Percentiles rank a stretch among this genome's conserved stretches.
Conservation (phyloP, 2,113 vertebrate genomes). For the Mormoops blainvillei region DNA sequence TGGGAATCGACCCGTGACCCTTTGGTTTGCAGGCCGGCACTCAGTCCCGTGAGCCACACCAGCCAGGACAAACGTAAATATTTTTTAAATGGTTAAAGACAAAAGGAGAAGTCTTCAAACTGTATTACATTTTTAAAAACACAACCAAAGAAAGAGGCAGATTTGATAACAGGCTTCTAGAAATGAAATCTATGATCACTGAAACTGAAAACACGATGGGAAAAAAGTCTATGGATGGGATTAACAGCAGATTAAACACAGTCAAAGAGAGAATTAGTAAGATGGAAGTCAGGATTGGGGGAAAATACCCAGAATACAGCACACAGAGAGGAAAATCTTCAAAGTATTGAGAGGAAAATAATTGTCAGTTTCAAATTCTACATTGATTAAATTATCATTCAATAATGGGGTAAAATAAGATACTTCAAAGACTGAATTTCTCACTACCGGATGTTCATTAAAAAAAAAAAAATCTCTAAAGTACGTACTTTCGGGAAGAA, state of each 20-base stretch:
- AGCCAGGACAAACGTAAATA: too few species aligned
- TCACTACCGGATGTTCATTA: background rate
- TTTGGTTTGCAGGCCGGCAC: too few species aligned
- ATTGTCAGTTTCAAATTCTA: background rate
- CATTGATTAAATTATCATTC: background rate
- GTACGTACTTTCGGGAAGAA: background rate
- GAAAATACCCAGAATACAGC: background rate
- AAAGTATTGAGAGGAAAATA: background rate
- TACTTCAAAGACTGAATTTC: background rate
- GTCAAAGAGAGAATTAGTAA: background rate
- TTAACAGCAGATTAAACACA: background rate
- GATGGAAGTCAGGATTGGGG: background rate
- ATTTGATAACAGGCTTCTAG: background rate
- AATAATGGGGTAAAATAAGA: background rate
- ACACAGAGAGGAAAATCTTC: background rate
- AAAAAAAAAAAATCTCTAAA: background rate
- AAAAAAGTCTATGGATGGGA: background rate
- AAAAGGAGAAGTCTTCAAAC: background rate
- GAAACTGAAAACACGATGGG: background rate
- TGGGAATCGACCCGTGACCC: too few species aligned
- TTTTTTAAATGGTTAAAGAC: background rate
- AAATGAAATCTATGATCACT: background rate
- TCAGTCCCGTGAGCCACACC: too few species aligned
- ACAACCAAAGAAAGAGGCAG: background rate
- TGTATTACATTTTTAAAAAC: background rate